Base-by-base conservation (phyloP, 1,140 invertebrate genomes). In the Galendromus occidentalis region DNA sequence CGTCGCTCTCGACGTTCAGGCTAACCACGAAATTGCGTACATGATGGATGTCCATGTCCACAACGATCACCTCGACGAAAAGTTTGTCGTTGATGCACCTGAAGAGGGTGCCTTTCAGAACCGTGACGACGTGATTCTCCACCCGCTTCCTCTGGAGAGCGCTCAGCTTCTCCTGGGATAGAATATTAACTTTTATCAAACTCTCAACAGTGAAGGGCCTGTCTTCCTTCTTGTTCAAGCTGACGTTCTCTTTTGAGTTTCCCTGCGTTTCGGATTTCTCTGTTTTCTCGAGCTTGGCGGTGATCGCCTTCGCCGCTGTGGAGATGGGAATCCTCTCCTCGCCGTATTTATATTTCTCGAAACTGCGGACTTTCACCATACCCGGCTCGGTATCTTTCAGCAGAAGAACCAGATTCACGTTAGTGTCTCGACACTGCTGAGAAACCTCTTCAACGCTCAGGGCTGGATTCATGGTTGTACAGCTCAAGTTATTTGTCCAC, bases 371-470 rank as follows among this genome's bases (percentile, higher is more conserved):
- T 68, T 79, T 79, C 17, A 85, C 74, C 18, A 69, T 78, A 1
- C 81, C 80, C 66, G 79, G 78, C 69, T 86, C 85, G 0, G 76
- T 76, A 65, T 82, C 82, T 70, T 83, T 85, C 7, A 87, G 74
- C 20, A 85, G 75, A 7, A 88, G 78, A 22, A 86, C 79, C 71
- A 84, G 80, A 47, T 78, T 76, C 5, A 86, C 82, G 20, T 78
- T 78, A 44, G 83, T 75, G 63, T 83, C 80, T 30, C 75, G 74
- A 45, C 84, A 83, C 67, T 83, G 79, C 66, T 84, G 82, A 69
- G 85, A 79, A 17, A 83, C 80, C 44, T 86, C 85, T 71, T 85
- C 83, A 22, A 81, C 71, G 47, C 75, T 81, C 69, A 77, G 75
- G 65, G 70, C 72, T 39, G 75, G 75, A 70, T 82, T 79, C 1